phyloP scores from a whole-genome alignment of 2,797 vertebrate genomes.

The Danio tinwini region DNA sequence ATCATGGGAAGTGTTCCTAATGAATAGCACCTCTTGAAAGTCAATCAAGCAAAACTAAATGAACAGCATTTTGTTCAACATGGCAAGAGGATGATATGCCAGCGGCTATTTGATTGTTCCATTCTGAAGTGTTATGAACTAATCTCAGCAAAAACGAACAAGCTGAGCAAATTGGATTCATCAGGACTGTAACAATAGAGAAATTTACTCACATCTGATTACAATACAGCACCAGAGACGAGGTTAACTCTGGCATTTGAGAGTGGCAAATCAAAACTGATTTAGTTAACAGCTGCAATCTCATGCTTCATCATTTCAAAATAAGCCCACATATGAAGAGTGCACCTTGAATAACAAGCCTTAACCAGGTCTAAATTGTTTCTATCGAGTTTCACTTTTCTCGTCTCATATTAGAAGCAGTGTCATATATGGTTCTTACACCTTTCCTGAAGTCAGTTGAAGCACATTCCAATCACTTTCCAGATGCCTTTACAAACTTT shows the following conservation, averaged over 20 bases:
- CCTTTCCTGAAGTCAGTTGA: too few relatives aligned
- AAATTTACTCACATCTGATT: slow-evolving; percentile 29
- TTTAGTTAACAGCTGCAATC: slow-evolving; percentile 17
- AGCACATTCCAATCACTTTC: too few relatives aligned
- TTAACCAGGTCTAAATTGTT: not conserved
- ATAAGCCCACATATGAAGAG: not conserved
- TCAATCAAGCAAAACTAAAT: slow-evolving; percentile 23
- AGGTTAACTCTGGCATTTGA: slow-evolving; percentile 5
- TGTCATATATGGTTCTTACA: not conserved
- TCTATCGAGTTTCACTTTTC: not conserved
- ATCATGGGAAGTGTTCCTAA: not conserved
- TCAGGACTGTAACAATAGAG: slow-evolving; percentile 1
- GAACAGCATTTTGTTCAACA: slow-evolving; percentile 3
- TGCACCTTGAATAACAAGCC: not conserved
- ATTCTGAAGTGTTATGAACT: slow-evolving; percentile 26
- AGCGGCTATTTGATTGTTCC: slow-evolving; percentile 3
- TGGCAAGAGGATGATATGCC: slow-evolving; percentile 6
- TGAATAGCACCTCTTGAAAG: slow-evolving; percentile 24
- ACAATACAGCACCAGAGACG: not conserved
- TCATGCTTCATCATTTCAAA: not conserved
- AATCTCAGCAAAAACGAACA: slow-evolving; percentile 25
- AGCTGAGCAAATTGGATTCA: slow-evolving; percentile 21
- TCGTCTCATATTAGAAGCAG: not conserved
- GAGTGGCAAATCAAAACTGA: slow-evolving; percentile 7
- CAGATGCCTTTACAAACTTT: too few relatives aligned